Percentiles rank a stretch among this genome's conserved stretches.
Evolutionary conservation across 35 echinoderm and acorn worm genomes (phyloP).

Genomic region (Eucidaris tribuloides): DNA sequence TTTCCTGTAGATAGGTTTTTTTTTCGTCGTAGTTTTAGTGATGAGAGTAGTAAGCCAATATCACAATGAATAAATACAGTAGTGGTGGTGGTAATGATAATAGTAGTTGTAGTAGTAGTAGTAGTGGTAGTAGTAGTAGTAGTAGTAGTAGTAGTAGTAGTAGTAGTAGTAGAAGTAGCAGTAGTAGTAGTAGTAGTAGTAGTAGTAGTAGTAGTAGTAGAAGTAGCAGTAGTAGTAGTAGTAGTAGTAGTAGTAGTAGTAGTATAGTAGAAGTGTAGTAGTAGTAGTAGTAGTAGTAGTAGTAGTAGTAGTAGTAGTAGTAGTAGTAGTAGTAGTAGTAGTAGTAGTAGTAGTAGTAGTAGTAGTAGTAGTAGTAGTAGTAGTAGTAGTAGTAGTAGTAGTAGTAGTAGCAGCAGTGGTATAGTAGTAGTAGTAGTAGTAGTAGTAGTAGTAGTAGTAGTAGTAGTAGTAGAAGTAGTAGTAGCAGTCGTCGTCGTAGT

Average conservation of each 20-base stretch:
- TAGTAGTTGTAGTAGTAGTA: too few relatives aligned
- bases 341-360: constrained; percentile 28
- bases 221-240: too few relatives aligned
- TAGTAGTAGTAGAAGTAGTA: too few relatives aligned
- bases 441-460: constrained; percentile 26
- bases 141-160: constrained; percentile 26
- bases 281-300: too few relatives aligned
- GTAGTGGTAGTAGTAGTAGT: too few relatives aligned
- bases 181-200: constrained; percentile 26
- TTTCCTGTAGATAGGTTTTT: too few relatives aligned
- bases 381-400: constrained; percentile 29
- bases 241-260: too few relatives aligned
- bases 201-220: constrained; percentile 28
- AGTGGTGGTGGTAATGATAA: constrained; percentile 9
- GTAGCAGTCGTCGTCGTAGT: too few relatives aligned
- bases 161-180: constrained; percentile 23
- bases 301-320: constrained; percentile 29
- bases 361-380: constrained; percentile 26
- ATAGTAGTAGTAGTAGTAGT: too few relatives aligned
- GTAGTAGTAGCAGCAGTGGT: too few relatives aligned
- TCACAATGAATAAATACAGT: neutral
- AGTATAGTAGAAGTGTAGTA: too few relatives aligned
- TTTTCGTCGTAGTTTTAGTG: neutral
- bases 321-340: constrained; percentile 26
- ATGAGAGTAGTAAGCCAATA: constrained; percentile 1